Conservation (phyloP, 1,140 invertebrate genomes). For the Eubasilissa regina region DNA sequence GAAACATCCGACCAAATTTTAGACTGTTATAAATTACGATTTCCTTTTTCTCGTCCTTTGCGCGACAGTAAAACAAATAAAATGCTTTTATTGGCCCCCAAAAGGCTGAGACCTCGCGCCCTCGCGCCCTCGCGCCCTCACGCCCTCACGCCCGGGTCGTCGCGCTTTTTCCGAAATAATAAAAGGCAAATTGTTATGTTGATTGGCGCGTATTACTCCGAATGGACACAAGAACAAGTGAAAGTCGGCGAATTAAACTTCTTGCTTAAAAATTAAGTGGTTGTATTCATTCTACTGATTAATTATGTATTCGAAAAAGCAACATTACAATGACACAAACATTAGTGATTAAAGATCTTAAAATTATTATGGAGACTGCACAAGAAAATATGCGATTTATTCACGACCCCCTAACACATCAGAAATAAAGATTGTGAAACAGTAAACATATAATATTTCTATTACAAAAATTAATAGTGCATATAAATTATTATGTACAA, state of each 20-base stretch:
- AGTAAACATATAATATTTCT: no score
- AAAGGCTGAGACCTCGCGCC: not conserved
- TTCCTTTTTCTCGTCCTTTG: constrained; percentile 59
- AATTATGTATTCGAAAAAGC: not conserved
- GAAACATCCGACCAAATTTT: constrained; percentile 53
- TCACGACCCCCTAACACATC: no score
- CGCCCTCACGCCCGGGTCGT: not conserved
- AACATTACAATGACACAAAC: no score
- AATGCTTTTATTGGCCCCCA: constrained; percentile 50
- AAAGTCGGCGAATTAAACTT: not conserved
- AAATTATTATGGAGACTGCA: no score
- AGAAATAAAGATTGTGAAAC: no score
- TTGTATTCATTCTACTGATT: no score
- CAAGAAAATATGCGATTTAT: no score
- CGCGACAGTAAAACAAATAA: constrained; percentile 59
- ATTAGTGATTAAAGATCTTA: no score
- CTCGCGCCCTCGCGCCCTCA: not conserved
- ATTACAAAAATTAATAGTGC: no score
- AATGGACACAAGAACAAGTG: constrained; percentile 38
- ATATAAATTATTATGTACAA: no score
- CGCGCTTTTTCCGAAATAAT: constrained; percentile 48
- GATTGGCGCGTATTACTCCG: constrained; percentile 54
- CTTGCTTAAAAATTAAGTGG: not conserved
- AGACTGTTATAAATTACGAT: constrained; percentile 60
- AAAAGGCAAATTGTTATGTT: constrained; percentile 59